Base-by-base conservation (phyloP, 2,113 vertebrate genomes). In the Bambusicola thoracicus region DNA sequence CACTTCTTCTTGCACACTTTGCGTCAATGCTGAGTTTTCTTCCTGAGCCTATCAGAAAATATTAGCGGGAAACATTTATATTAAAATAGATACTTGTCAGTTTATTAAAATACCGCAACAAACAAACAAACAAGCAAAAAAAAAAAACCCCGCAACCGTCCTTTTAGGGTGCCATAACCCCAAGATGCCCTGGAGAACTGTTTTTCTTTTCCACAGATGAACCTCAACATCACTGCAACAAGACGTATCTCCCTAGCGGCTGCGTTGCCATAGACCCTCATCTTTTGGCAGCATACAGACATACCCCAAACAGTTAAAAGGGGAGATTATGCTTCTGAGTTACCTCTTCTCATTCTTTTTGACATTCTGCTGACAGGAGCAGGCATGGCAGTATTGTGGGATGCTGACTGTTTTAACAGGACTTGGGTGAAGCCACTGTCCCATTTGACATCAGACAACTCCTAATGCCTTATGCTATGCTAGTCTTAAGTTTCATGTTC, bases 271-370 rank as follows among this genome's bases (percentile, higher is more conserved):
- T 34, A 74, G 24, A 19, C 6, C n/a, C 17, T 65, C 12, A 15
- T 8, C 18, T 34, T 17, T n/a, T 59, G 79, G 40, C 40, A 36
- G 30, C 48, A 20, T 22, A 5, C 6, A 27, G 6, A 4, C 13
- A 19, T 21, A 38, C 73, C 53, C 11, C 7, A 0, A 5, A 36
- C 0, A 0, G 36, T 7, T 38, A 34, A 36, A 32, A 49, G 63
- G 3, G 19, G 4, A 78, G 19, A 13, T 84, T 30, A 18, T 27
- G 51, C 24, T 79, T 34, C 2, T 1, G 24, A 36, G 58, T 51
- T 6, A 41, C 13, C 46, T 20, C 5, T 51, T 63, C 16, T 20
- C 19, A 10, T 41, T 18, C 51, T 30, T 81, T 56, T 43, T 53
- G 29, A 44, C 0, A 5, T 16, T 51, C 27, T 84, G 41, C n/a